A percentile compares a stretch with the other conserved stretches of the same genome.
Evolutionary conservation across 2,888 invertebrate species (phyloP).

Genomic region (Plutella xylostella): DNA sequence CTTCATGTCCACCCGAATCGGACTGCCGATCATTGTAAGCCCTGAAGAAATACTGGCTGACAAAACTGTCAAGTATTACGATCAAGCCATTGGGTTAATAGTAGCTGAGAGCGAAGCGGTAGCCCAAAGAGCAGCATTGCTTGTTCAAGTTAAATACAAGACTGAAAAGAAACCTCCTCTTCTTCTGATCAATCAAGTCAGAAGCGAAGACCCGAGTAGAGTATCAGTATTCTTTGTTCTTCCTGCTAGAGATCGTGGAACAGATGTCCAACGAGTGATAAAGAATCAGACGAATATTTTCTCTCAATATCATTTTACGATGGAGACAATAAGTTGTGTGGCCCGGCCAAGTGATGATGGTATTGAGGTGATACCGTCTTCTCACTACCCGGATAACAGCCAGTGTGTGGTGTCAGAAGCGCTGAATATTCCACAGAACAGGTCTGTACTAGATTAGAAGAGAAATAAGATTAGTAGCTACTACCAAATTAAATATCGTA

Average conservation of each 20-base stretch:
- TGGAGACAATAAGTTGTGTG: constrained; percentile 74
- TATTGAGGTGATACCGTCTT: constrained; percentile 68
- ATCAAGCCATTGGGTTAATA: constrained; percentile 77
- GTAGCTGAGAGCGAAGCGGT: constrained; percentile 69
- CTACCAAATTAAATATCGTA: too few relatives aligned
- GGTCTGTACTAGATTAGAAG: too few relatives aligned
- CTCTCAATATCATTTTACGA: constrained; percentile 76
- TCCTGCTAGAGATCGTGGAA: constrained; percentile 40
- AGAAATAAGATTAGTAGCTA: too few relatives aligned
- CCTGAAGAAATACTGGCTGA: constrained; percentile 64
- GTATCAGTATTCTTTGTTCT: constrained; percentile 18
- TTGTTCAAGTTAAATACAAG: constrained; percentile 69
- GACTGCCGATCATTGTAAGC: constrained; percentile 17
- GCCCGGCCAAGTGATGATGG: constrained; percentile 76
- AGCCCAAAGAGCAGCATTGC: constrained; percentile 69
- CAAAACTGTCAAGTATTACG: constrained; percentile 70
- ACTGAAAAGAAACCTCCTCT: constrained; percentile 40
- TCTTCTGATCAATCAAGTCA: constrained; percentile 33
- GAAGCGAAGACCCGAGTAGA: constrained; percentile 21
- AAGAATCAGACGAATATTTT: constrained; percentile 67
- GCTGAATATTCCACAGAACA: constrained; percentile 66
- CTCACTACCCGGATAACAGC: constrained; percentile 69
- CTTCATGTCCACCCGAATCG: constrained; percentile 39
- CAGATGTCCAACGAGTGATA: constrained; percentile 54
- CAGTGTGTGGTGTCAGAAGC: constrained; percentile 64